These are phyloP conservation scores for Squalus acanthias DNA, from an alignment of 2,797 vertebrate genomes.

Conservation along the genomic window DNA sequence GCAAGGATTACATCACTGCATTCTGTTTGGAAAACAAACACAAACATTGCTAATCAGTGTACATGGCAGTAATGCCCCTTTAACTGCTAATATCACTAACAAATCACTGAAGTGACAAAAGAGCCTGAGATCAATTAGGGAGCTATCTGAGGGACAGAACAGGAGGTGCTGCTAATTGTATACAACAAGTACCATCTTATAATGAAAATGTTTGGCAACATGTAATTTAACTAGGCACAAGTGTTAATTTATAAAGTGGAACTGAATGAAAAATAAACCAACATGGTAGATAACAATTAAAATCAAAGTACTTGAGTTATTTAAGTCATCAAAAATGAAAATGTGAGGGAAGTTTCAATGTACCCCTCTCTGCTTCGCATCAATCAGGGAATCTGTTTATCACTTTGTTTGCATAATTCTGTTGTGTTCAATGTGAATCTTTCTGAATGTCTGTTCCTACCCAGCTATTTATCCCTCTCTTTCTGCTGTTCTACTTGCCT, in stretches of 20 bases:
- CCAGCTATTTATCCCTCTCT: background rate
- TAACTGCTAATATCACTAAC: background rate
- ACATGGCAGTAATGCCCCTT: background rate
- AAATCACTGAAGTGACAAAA: background rate
- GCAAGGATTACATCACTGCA: background rate
- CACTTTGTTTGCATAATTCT: background rate
- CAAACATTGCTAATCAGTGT: background rate
- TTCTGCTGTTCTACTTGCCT: no score
- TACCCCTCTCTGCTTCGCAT: background rate
- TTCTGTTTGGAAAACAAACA: background rate
- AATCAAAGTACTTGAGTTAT: background rate
- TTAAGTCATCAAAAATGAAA: slow-evolving; percentile 18
- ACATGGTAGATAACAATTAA: background rate
- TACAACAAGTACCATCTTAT: background rate
- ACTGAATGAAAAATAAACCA: background rate
- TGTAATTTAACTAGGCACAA: background rate
- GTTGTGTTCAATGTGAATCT: background rate
- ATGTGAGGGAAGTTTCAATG: background rate
- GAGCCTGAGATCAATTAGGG: background rate
- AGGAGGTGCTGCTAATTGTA: slow-evolving; percentile 13
- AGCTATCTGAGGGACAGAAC: background rate
- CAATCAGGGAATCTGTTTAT: background rate
- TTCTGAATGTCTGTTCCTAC: background rate
- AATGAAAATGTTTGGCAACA: slow-evolving; percentile 1
- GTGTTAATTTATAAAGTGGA: background rate